Percentiles rank a stretch among this genome's conserved stretches.
Conservation (phyloP, 2,113 vertebrate genomes). For the Scatophagus argus region DNA sequence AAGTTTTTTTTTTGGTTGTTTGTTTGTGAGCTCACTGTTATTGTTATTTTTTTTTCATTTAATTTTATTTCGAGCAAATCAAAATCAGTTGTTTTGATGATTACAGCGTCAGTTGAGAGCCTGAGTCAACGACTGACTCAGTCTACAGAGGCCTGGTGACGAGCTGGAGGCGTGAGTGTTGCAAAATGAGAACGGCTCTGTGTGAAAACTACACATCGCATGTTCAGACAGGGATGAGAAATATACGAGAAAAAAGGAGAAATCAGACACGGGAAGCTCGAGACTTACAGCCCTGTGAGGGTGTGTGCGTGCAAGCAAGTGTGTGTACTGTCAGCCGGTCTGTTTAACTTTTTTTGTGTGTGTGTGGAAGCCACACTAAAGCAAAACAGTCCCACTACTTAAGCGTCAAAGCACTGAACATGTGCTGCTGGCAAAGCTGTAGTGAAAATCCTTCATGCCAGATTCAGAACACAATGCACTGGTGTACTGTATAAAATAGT, state of each 20-base stretch:
- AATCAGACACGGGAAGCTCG: conserved; percentile 13
- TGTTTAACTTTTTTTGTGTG: neutral
- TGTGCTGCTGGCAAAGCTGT: neutral
- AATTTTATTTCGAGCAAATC: neutral
- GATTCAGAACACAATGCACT: neutral
- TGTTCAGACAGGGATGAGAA: neutral
- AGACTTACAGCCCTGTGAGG: neutral
- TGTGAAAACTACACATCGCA: conserved; percentile 11
- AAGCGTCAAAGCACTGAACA: conserved; percentile 28
- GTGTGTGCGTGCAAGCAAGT: neutral
- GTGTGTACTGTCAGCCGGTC: neutral
- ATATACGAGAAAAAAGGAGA: neutral
- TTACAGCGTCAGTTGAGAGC: neutral
- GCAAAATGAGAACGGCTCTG: conserved; percentile 16
- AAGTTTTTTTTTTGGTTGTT: neutral
- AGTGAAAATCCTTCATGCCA: conserved; percentile 4
- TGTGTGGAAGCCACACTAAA: conserved; percentile 25
- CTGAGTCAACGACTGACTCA: conserved; percentile 51
- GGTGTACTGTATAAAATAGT: too few species aligned
- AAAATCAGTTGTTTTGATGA: conserved; percentile 26
- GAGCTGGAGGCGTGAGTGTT: conserved; percentile 40
- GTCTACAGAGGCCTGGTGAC: conserved; percentile 19
- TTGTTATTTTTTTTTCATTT: neutral
- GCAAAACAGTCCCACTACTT: conserved; percentile 2
- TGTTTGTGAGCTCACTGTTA: too few species aligned